Percentiles rank a stretch among this genome's conserved stretches.
These are phyloP conservation scores for Pachypsylla venusta DNA, from an alignment of 1,140 invertebrate genomes.

Conservation along the genomic window DNA sequence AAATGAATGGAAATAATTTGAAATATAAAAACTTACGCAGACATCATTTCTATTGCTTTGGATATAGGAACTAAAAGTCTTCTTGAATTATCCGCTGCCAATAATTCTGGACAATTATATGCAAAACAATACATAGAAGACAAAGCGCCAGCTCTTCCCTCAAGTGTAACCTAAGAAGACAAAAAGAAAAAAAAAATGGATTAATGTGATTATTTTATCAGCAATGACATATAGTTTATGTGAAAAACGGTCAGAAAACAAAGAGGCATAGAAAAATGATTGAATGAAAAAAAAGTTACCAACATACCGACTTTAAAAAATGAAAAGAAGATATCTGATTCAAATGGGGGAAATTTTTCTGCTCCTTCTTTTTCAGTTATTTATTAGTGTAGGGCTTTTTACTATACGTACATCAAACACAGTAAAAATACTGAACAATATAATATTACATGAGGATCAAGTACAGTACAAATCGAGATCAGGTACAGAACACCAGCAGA, in stretches of 20 bases:
- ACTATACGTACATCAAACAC: too few species aligned
- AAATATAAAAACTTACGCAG: slow-evolving; percentile 52
- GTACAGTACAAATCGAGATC: too few species aligned
- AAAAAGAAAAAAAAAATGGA: slow-evolving; percentile 7
- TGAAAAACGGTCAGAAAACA: background rate
- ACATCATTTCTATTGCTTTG: slow-evolving; percentile 83
- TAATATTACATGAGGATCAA: too few species aligned
- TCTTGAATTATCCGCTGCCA: slow-evolving; percentile 80
- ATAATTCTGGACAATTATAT: slow-evolving; percentile 72
- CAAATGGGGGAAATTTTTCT: background rate
- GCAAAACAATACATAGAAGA: slow-evolving; percentile 91
- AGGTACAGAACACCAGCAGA: too few species aligned
- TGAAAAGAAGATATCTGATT: background rate
- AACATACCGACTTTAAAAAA: background rate
- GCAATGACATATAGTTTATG: background rate
- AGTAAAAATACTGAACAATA: too few species aligned
- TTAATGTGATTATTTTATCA: background rate
- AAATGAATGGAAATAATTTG: slow-evolving; percentile 9
- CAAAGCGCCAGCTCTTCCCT: slow-evolving; percentile 88
- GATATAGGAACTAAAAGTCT: slow-evolving; percentile 81
- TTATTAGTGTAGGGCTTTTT: too few species aligned
- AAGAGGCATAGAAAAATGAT: background rate
- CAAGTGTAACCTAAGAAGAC: slow-evolving; percentile 57
- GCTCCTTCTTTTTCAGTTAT: too few species aligned
- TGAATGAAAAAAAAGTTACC: background rate